Conservation (phyloP, 2,113 vertebrate species). For the Pampusana beccarii region DNA sequence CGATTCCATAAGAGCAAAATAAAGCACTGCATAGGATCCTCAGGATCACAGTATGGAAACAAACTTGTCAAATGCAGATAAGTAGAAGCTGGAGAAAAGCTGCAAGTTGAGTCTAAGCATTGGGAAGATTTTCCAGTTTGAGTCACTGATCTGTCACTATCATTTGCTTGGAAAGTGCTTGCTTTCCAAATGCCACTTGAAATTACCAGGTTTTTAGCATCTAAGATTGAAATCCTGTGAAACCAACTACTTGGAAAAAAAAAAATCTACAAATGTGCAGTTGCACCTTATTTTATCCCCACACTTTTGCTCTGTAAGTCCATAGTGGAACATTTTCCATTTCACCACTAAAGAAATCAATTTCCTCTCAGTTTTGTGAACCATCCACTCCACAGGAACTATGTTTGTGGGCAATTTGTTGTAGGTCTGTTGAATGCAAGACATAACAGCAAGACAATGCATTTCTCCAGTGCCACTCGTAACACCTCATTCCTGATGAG, state of each 20-base stretch:
- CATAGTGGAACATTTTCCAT: neutral
- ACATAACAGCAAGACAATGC: neutral
- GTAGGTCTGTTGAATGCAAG: neutral
- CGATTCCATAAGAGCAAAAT: neutral
- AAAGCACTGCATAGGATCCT: neutral
- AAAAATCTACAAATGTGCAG: neutral
- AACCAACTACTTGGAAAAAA: neutral
- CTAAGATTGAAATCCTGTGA: neutral
- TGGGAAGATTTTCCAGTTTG: neutral
- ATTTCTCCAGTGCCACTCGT: neutral
- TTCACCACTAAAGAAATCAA: neutral
- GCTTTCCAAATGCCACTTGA: neutral
- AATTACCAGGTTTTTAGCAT: neutral
- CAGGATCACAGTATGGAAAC: neutral
- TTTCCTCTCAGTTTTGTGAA: neutral
- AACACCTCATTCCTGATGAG: neutral
- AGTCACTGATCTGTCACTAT: rapidly evolving
- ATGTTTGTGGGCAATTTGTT: neutral
- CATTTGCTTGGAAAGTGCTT: neutral
- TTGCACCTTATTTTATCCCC: neutral
- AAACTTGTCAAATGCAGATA: neutral
- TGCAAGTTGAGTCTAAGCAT: neutral
- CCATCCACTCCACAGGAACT: neutral
- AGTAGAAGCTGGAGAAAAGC: neutral
- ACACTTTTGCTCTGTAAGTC: neutral